These are phyloP conservation scores for Hiodon alosoides DNA, from an alignment of 2,113 vertebrate genomes.

Conservation along the genomic window DNA sequence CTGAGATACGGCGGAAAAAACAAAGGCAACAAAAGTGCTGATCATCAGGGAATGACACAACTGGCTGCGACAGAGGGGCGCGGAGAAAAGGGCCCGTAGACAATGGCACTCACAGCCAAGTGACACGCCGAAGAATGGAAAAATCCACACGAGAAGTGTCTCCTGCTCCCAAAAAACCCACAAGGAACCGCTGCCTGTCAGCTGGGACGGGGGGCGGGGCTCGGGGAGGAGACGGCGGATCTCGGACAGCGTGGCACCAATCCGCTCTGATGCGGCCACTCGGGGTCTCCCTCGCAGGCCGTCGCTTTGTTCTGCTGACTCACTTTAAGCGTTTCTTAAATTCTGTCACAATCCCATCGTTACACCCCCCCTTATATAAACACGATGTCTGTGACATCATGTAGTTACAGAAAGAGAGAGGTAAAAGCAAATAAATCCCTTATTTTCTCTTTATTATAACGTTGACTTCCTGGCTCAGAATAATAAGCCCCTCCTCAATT, in stretches of 20 bases:
- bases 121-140: slow-evolving; percentile 96
- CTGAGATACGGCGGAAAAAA: slow-evolving; percentile 92
- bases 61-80: slow-evolving; percentile 76
- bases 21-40: slow-evolving; percentile 99
- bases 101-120: slow-evolving; percentile 89
- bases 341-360: slow-evolving; percentile 32
- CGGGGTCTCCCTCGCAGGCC: slow-evolving; percentile 3
- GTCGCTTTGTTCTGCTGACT: slow-evolving; percentile 19
- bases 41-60: slow-evolving; percentile 97
- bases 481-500: slow-evolving; percentile 24
- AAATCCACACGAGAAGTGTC: slow-evolving; percentile 94
- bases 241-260: slow-evolving; percentile 16
- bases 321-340: slow-evolving; percentile 36
- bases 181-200: slow-evolving; percentile 80
- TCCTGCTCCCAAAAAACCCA: slow-evolving; percentile 73
- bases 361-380: slow-evolving; percentile 27
- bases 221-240: slow-evolving; percentile 45
- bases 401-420: slow-evolving; percentile 27
- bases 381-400: not conserved
- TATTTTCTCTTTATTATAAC: slow-evolving; percentile 34
- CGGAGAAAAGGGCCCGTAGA: slow-evolving; percentile 73
- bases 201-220: slow-evolving; percentile 64
- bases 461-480: slow-evolving; percentile 30
- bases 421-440: slow-evolving; percentile 20
- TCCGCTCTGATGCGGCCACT: not conserved